A percentile compares a stretch with the other conserved stretches of the same genome.
These are phyloP conservation scores for Epirrita christyi DNA, from an alignment of 2,888 invertebrate species.

Conservation along the genomic window DNA sequence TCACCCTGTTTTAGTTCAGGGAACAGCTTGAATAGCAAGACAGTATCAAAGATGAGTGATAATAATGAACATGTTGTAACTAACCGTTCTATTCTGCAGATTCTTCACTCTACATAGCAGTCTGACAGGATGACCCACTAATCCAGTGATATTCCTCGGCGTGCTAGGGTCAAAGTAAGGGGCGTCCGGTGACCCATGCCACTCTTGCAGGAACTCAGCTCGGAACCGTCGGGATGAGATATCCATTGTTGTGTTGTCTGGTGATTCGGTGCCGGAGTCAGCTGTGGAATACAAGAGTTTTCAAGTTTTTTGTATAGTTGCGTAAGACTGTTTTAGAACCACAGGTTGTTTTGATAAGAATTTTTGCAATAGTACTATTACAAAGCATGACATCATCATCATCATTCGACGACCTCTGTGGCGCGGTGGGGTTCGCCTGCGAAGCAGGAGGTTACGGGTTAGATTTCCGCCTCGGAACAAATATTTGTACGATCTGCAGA, in stretches of 20 bases:
- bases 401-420: too few species aligned
- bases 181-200: constrained; percentile 77
- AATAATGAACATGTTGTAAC: constrained; percentile 48
- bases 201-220: constrained; percentile 76
- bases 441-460: too few species aligned
- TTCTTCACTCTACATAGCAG: constrained; percentile 94
- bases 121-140: constrained; percentile 93
- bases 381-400: too few species aligned
- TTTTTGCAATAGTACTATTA: too few species aligned
- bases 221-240: constrained; percentile 74
- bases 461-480: too few species aligned
- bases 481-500: too few species aligned
- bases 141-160: constrained; percentile 92
- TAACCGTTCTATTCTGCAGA: constrained; percentile 94
- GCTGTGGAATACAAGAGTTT: constrained; percentile 50
- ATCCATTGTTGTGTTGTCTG: constrained; percentile 81
- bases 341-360: too few species aligned
- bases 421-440: too few species aligned
- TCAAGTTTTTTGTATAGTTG: neutral
- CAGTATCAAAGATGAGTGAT: too few species aligned
- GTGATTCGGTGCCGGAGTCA: constrained; percentile 84
- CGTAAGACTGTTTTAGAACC: too few species aligned
- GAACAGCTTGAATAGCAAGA: too few species aligned
- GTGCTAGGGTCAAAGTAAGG: constrained; percentile 93
- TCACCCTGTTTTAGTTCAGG: too few species aligned